These are phyloP conservation scores for Vireo altiloquus DNA, from an alignment of 2,113 vertebrate genomes.

Conservation along the genomic window DNA sequence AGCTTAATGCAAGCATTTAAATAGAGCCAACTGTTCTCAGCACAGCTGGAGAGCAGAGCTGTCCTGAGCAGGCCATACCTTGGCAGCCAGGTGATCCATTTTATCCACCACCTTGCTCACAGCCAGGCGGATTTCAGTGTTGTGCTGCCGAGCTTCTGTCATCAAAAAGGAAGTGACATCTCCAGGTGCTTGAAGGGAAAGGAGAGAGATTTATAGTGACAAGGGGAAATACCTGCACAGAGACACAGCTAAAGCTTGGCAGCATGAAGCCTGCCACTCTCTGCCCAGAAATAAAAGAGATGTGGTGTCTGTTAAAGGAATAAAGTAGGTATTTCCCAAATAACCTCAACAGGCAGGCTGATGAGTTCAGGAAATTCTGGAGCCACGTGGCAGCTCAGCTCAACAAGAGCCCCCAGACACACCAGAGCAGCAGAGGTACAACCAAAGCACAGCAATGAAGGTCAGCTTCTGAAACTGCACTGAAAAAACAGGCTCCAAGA, in stretches of 20 bases:
- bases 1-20: neutral
- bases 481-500: neutral
- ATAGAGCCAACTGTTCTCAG: neutral
- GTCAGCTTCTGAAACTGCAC: neutral
- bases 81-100: slow-evolving; percentile 87
- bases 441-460: neutral
- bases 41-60: neutral
- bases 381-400: neutral
- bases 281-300: neutral
- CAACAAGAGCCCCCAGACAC: neutral
- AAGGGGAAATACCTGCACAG: neutral
- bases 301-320: neutral
- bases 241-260: neutral
- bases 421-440: neutral
- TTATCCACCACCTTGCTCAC: slow-evolving; percentile 92
- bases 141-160: slow-evolving; percentile 95
- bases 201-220: neutral
- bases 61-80: slow-evolving; percentile 67
- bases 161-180: slow-evolving; percentile 93
- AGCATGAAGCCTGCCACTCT: neutral
- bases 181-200: slow-evolving; percentile 71
- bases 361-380: neutral
- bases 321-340: neutral
- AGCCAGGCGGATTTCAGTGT: slow-evolving; percentile 90
- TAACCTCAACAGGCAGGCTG: neutral